Evolutionary conservation across 2,113 vertebrate species (phyloP).

Genomic region (Laterallus jamaicensis): DNA sequence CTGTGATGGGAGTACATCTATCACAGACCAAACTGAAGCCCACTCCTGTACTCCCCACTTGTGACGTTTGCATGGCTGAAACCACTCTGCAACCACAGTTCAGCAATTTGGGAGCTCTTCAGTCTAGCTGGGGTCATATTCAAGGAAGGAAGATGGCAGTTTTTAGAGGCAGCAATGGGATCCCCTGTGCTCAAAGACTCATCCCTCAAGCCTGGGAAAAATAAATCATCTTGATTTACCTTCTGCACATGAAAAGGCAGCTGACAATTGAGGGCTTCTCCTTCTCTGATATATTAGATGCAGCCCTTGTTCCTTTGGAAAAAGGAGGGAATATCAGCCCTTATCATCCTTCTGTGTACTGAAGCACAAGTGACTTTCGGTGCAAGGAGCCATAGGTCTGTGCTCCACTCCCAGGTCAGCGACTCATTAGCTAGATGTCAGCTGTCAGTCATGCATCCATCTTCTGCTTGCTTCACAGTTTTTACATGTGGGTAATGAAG

Average conservation of each 20-base stretch:
- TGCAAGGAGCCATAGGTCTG: background rate
- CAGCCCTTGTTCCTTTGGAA: background rate
- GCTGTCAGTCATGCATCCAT: background rate
- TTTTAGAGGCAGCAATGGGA: background rate
- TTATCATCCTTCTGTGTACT: background rate
- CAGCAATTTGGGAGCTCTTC: background rate
- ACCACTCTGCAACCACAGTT: too few species aligned
- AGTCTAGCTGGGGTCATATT: too few species aligned
- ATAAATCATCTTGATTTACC: background rate
- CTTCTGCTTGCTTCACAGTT: background rate
- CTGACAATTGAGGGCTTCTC: background rate
- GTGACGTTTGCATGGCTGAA: rapidly evolving
- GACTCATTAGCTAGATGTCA: background rate
- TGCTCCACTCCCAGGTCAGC: background rate
- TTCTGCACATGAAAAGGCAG: background rate
- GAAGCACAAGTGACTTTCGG: background rate
- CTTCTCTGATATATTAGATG: background rate
- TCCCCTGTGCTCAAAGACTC: background rate
- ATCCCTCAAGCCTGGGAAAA: background rate
- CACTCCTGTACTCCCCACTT: background rate
- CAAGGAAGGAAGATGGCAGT: background rate
- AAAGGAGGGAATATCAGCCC: background rate
- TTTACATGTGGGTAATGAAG: background rate
- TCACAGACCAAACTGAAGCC: rapidly evolving
- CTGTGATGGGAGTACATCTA: rapidly evolving